Evolutionary conservation across 53 echinoderm and acorn worm genomes (phyloP).

Genomic region (Echinometra lucunter): DNA sequence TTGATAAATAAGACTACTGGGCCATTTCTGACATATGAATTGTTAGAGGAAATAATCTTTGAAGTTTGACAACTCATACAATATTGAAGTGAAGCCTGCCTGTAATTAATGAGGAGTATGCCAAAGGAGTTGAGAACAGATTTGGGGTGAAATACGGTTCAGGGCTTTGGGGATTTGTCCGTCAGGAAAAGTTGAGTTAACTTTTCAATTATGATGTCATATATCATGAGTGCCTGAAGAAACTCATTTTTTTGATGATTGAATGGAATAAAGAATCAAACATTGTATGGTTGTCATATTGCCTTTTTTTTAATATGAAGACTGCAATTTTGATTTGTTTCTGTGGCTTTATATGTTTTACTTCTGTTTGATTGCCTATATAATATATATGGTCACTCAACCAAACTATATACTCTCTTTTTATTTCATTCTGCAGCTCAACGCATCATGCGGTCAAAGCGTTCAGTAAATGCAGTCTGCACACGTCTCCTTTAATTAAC

Average conservation of each 20-base stretch:
- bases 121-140: background rate
- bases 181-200: background rate
- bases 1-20: background rate
- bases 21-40: background rate
- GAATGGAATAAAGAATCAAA: background rate
- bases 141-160: background rate
- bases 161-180: background rate
- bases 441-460: slow-evolving; percentile 67
- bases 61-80: background rate
- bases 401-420: no score
- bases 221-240: background rate
- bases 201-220: background rate
- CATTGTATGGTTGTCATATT: background rate
- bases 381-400: background rate
- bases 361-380: background rate
- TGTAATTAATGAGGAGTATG: background rate
- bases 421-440: slow-evolving; percentile 61
- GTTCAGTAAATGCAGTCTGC: slow-evolving; percentile 59
- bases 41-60: background rate
- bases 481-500: slow-evolving; percentile 57
- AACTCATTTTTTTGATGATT: background rate
- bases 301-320: background rate
- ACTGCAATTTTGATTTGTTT: background rate
- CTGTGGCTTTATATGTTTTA: no score
- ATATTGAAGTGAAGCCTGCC: background rate